Evolutionary conservation across 2,888 invertebrate species (phyloP), one percentile per base, ranked within the genome.

Genomic region (Yponomeuta plumbellus): DNA sequence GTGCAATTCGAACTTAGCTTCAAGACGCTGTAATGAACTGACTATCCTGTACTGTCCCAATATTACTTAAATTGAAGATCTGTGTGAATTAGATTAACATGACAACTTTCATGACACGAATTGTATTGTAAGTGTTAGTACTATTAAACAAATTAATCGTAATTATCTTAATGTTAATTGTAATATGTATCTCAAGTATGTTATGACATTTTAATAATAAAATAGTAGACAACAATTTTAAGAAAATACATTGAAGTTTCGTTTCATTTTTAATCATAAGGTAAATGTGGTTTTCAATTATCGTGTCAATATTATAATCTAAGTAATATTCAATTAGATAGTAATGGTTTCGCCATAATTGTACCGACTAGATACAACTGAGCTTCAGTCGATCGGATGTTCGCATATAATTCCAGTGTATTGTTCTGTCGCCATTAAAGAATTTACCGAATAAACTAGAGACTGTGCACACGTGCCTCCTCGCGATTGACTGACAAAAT

Each of bases 341-440:
- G 75, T 80, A 77, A 82, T 81, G 78, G 77, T 6, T 80, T 78
- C 82, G 83, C 84, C 83, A 84, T 86, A 80, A 77, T 57, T 80
- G 79, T 83, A 84, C 76, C 77, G 79, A 75, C 77, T 77, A 77
- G 77, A 83, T 75, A 74, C 77, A 80, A 83, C 80, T 84, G 85
- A 85, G 83, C 84, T 84, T 83, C 79, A 79, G 80, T 83, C 81
- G 78, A 81, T 77, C 78, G 78, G 75, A 80, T 81, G 77, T 81
- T 83, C 74, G 81, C 73, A 64, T 84, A 82, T 83, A 81, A 73
- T 85, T 84, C 85, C 44, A 84, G 75, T 89, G 86, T 89, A 86
- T 83, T 84, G 83, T 82, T 85, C 83, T 86, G 79, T 86, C 83
- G 78, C 79, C 79, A 89, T 82, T 88, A 88, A 88, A 88, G 77